Conservation (phyloP, 2,888 invertebrate species). For the Oscheius sp. region DNA sequence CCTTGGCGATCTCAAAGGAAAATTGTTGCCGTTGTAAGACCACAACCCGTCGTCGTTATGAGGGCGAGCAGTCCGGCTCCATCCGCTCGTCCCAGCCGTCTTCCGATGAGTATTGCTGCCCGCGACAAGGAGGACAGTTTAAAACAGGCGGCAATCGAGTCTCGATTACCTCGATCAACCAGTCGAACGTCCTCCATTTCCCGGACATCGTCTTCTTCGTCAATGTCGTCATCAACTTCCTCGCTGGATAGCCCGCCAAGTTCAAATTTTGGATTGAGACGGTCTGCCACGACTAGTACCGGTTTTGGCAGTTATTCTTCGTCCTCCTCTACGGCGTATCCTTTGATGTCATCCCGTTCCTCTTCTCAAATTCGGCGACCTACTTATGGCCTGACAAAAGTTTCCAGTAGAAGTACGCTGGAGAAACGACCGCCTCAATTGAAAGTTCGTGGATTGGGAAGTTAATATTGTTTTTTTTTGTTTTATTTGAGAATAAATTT, state of each 20-base stretch:
- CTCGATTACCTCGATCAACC: conserved; percentile 31
- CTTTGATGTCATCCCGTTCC: conserved; percentile 41
- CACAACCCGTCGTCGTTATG: conserved; percentile 68
- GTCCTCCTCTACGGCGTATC: conserved; percentile 43
- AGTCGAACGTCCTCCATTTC: conserved; percentile 25
- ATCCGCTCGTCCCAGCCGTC: conserved; percentile 48
- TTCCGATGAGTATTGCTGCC: conserved; percentile 56
- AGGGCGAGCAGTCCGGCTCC: conserved; percentile 49
- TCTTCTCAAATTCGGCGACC: conserved; percentile 61
- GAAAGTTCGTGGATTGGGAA: conserved; percentile 40
- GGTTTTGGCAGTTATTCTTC: conserved; percentile 44
- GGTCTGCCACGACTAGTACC: conserved; percentile 51
- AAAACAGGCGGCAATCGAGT: conserved; percentile 25
- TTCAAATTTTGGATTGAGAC: conserved; percentile 1
- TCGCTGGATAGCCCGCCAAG: conserved; percentile 3
- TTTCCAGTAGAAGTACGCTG: conserved; percentile 62
- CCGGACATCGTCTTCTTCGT: conserved; percentile 15
- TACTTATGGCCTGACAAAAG: conserved; percentile 63
- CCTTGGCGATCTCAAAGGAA: conserved; percentile 57
- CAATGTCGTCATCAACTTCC: conserved; percentile 26
- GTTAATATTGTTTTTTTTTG: background rate
- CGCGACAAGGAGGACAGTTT: conserved; percentile 44
- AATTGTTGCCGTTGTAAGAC: conserved; percentile 67
- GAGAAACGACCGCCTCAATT: conserved; percentile 66
- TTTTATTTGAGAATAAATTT: conserved; percentile 9